Base-by-base conservation (phyloP, 2,888 invertebrate species). In the Lithosia quadra region DNA sequence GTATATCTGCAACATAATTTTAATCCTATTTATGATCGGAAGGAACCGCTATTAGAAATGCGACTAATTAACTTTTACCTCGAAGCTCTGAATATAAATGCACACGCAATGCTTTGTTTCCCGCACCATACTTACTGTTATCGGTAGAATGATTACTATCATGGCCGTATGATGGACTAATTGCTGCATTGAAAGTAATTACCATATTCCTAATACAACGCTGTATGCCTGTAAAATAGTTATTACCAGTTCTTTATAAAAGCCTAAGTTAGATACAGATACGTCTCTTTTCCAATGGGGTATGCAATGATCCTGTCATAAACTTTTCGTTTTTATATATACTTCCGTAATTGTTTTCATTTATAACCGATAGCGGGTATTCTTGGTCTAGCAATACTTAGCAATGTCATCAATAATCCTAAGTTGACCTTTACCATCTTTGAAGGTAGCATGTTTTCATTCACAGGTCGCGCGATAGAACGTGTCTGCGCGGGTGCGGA, bases 401-500 rank as follows among this genome's bases (percentile, higher is more conserved):
- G 28, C 18, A 49, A n/a, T 49, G 8, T n/a, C 49, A 18, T 18
- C n/a, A 49, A 18, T n/a, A 43, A 1, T 15, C 43, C 43, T 43
- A 18, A 39, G 39, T 39, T 15, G 39, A 39, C 4, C 39, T 39
- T 18, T 43, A 55, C 55, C 21, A 5, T n/a, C 11, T 22, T 22
- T 24, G 13, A 39, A 11, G n/a, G 15, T 33, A 33, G 28, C 33
- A 3, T n/a, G 22, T 34, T 11, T 71, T 71, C 64, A 55, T 55
- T 11, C 49, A 0, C 91, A 99, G 99, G 99, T 77, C 96, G 97
- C 83, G 97, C 98, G 39, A 99, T 99, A 87, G 99, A 99, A 92
- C 97, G 98, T 76, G 96, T 99, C 86, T 99, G 99, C 91, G 97
- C 97, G 84, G 96, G 96, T 77, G 95, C 96, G 59, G 97, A 96